These are phyloP conservation scores for Phrynocephalus versicolor DNA, from an alignment of 2,113 vertebrate species.

Conservation along the genomic window DNA sequence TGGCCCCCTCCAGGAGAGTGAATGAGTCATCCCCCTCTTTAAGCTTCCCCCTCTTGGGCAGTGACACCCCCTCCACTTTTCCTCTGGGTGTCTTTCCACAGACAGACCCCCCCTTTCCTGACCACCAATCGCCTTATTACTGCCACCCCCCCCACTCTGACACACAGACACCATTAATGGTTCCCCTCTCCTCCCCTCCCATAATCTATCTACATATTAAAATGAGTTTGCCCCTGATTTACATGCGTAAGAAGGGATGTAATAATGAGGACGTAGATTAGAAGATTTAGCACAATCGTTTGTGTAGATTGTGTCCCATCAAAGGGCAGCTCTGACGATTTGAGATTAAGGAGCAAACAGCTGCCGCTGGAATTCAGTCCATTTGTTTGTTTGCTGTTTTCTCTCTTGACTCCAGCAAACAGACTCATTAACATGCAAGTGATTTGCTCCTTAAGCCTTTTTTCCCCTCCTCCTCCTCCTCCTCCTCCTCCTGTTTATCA, in stretches of 20 bases:
- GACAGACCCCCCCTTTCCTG: slow-evolving; percentile 39
- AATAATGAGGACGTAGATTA: slow-evolving; percentile 91
- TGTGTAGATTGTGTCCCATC: slow-evolving; percentile 86
- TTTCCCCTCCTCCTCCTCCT: neutral
- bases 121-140: slow-evolving; percentile 72
- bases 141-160: slow-evolving; percentile 39
- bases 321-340: slow-evolving; percentile 87
- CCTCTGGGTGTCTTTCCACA: slow-evolving; percentile 34
- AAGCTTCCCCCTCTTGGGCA: slow-evolving; percentile 55
- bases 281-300: slow-evolving; percentile 91
- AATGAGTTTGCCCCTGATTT: slow-evolving; percentile 83
- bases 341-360: slow-evolving; percentile 91
- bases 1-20: neutral
- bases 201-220: slow-evolving; percentile 85
- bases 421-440: slow-evolving; percentile 76
- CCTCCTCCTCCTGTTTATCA: slow-evolving; percentile 65
- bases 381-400: slow-evolving; percentile 68
- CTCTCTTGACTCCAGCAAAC: slow-evolving; percentile 71
- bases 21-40: neutral
- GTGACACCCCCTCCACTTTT: slow-evolving; percentile 59
- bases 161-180: slow-evolving; percentile 62
- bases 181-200: slow-evolving; percentile 71
- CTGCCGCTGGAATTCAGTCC: slow-evolving; percentile 84
- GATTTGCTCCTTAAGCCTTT: slow-evolving; percentile 74
- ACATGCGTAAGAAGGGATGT: slow-evolving; percentile 83